Evolutionary conservation across 2,888 invertebrate genomes (phyloP).

Genomic region (Cylindroiulus punctatus): DNA sequence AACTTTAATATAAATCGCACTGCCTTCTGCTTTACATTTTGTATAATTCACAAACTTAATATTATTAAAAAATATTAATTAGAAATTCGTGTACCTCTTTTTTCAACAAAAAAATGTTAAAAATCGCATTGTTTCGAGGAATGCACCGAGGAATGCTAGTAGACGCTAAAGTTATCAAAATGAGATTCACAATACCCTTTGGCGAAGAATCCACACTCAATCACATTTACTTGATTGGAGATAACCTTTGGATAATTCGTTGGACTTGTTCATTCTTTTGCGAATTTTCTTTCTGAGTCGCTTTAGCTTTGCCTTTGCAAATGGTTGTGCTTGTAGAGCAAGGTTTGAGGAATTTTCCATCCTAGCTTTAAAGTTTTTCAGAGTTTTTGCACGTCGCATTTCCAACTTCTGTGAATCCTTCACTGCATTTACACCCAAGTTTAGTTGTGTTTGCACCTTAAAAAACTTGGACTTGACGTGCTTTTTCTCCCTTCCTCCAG

Average conservation of each 20-base stretch:
- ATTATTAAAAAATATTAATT: constrained; percentile 33
- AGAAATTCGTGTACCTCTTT: neutral
- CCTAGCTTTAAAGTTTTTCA: neutral
- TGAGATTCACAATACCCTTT: neutral
- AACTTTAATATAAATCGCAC: neutral
- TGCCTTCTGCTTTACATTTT: neutral
- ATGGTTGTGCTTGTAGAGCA: neutral
- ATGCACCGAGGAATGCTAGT: neutral
- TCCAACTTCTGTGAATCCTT: neutral
- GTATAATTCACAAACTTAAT: constrained; percentile 22
- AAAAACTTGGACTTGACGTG: neutral
- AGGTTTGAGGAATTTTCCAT: neutral
- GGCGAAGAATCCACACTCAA: neutral
- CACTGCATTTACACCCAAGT: neutral
- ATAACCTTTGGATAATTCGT: neutral
- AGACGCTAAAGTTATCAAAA: no score
- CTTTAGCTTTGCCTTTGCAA: neutral
- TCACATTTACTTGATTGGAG: neutral
- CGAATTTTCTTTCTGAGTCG: neutral
- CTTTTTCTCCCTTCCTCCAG: neutral
- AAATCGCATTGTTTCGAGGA: neutral
- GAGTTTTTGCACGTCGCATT: neutral
- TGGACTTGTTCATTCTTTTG: neutral
- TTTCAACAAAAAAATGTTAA: neutral
- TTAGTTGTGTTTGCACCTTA: neutral